Base-by-base conservation (phyloP, 2,797 vertebrate species). In the Rhynchonycteris naso region DNA sequence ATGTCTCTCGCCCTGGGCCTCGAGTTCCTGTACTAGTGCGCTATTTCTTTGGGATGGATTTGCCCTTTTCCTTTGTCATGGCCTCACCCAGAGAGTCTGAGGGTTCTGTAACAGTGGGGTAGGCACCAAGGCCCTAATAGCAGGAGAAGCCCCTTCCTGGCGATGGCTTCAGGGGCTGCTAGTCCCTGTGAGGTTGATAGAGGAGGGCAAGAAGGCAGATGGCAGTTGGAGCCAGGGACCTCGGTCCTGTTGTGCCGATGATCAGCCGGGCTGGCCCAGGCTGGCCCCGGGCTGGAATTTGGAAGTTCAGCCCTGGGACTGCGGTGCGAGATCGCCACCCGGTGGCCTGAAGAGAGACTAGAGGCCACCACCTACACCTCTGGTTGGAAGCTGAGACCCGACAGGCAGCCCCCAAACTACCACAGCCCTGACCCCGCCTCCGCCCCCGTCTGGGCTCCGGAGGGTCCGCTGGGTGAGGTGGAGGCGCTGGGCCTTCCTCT, bases 271-370 rank as follows among this genome's bases (percentile, higher is more conserved):
- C 68, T 12, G 2, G 4, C 14, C 26, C 0, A n/a, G n/a, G n/a
- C n/a, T n/a, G n/a, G 2, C 3, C 14, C 26, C 43, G 1, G 6
- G 33, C 7, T 7, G 13, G 47, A 71, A 52, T 66, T 79, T 28
- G 1, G 13, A 54, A 33, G 28, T 35, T 5, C 30, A 18, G 7
- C 15, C 15, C 78, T 26, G 52, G 58, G 83, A 75, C 71, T 2
- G 30, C 35, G 18, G 35, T 61, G 68, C 30, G 69, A 91, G 38
- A 22, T 43, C 72, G 89, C 94, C 96, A 82, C 87, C 95, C 90
- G 56, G 80, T 87, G 96, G 84, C 71, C 24, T 1, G n/a, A 5
- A n/a, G n/a, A 21, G 43, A 28, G 4, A 65, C 68, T 69, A 47
- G 11, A 2, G 66, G 66, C 4, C 4, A 26, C 56, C 30, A 33